These are phyloP conservation scores for Drosophila pandora DNA, from an alignment of 1,140 invertebrate species.

Conservation along the genomic window DNA sequence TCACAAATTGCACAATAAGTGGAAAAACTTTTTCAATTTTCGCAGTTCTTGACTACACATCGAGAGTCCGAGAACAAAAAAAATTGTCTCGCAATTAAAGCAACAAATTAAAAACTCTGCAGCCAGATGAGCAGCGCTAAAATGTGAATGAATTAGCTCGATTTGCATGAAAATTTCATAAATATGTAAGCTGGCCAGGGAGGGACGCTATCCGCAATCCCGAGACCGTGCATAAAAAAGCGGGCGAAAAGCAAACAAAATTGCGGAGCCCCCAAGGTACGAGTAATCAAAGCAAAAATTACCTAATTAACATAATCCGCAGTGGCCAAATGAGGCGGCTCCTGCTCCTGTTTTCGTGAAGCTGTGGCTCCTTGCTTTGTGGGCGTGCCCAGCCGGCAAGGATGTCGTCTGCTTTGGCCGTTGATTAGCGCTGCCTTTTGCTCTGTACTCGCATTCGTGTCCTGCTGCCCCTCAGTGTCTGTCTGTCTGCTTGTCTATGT, in stretches of 20 bases:
- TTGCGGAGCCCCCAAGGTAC: constrained; percentile 65
- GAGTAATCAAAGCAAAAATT: constrained; percentile 81
- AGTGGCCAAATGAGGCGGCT: constrained; percentile 75
- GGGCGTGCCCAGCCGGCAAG: constrained; percentile 19
- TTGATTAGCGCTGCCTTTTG: constrained; percentile 67
- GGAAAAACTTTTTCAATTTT: constrained; percentile 55
- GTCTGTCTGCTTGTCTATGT: constrained; percentile 16
- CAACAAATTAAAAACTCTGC: constrained; percentile 44
- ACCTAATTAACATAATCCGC: constrained; percentile 83
- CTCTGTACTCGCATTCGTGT: constrained; percentile 23
- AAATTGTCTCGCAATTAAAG: constrained; percentile 50
- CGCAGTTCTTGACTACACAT: constrained; percentile 39
- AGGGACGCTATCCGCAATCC: background rate
- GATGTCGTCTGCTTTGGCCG: constrained; percentile 43
- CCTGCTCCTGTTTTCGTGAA: constrained; percentile 38
- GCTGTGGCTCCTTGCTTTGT: constrained; percentile 9
- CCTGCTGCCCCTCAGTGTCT: background rate
- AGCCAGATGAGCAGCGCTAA: constrained; percentile 19
- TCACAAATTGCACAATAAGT: constrained; percentile 7
- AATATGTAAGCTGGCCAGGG: constrained; percentile 67
- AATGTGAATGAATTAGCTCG: constrained; percentile 76
- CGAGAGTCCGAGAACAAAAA: constrained; percentile 1
- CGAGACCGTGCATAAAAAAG: constrained; percentile 14
- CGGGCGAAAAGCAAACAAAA: constrained; percentile 45
- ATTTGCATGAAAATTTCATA: constrained; percentile 81